These are phyloP conservation scores for Drosophila gaucha DNA, from an alignment of 2,888 invertebrate genomes.

Conservation along the genomic window DNA sequence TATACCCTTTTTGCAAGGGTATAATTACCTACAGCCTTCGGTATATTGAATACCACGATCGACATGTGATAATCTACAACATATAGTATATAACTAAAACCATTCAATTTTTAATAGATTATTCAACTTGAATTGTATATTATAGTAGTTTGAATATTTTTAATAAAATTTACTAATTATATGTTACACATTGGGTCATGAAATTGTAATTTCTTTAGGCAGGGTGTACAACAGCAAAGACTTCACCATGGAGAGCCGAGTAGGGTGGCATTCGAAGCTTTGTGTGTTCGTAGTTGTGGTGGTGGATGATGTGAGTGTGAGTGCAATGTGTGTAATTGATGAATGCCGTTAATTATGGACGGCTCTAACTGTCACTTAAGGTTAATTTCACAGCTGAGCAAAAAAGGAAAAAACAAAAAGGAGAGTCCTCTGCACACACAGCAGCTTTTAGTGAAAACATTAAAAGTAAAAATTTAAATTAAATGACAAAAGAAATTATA, in stretches of 20 bases:
- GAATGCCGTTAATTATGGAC: conserved; percentile 60
- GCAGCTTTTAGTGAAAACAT: not conserved
- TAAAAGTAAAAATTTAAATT: not conserved
- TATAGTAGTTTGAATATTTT: no score
- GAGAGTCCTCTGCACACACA: not conserved
- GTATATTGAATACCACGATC: no score
- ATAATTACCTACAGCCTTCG: no score
- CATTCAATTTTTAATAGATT: no score
- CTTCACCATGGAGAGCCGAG: conserved; percentile 4
- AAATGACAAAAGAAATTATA: not conserved
- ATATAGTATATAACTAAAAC: no score
- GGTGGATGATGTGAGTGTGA: conserved; percentile 13
- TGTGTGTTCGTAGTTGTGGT: conserved; percentile 15
- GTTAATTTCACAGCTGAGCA: conserved; percentile 37
- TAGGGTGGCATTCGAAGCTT: conserved; percentile 38
- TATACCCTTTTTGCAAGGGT: no score
- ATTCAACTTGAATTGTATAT: no score
- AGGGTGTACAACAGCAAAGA: conserved; percentile 10
- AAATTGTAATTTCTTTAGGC: not conserved
- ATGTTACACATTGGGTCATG: not conserved
- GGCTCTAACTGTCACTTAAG: conserved; percentile 59
- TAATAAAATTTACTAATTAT: no score
- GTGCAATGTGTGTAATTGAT: conserved; percentile 52
- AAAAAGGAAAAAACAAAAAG: conserved; percentile 6
- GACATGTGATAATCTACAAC: no score